Evolutionary conservation across 2,113 vertebrate genomes (phyloP).

Genomic region (Ameiurus melas): DNA sequence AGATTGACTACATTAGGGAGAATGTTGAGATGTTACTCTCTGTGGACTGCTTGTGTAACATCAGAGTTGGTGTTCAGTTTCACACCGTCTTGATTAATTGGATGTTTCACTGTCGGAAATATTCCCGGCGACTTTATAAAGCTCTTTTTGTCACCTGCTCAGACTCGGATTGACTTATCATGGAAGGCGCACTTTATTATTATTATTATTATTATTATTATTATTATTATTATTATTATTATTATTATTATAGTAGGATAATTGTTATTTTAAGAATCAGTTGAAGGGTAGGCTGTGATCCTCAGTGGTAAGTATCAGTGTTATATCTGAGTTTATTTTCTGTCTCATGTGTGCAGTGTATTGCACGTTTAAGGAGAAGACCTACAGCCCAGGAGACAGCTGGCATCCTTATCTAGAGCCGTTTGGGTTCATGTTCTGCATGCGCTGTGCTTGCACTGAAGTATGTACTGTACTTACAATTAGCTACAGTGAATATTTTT

Average conservation of each 20-base stretch:
- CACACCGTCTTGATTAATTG: neutral
- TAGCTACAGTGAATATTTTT: neutral
- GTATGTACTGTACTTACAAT: slow-evolving; percentile 64
- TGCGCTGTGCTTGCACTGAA: slow-evolving; percentile 88
- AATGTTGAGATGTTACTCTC: slow-evolving; percentile 27
- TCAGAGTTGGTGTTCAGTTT: neutral
- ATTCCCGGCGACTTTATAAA: neutral
- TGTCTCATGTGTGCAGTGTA: slow-evolving; percentile 64
- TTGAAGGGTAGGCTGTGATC: neutral
- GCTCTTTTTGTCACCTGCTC: slow-evolving; percentile 4
- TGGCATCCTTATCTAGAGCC: slow-evolving; percentile 96
- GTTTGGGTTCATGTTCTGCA: slow-evolving; percentile 88
- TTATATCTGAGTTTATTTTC: neutral
- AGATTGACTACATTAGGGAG: slow-evolving; percentile 6
- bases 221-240: no score
- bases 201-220: no score
- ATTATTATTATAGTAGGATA: neutral
- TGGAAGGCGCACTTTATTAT: neutral
- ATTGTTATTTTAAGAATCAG: neutral
- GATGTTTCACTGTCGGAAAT: neutral
- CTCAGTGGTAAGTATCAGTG: neutral
- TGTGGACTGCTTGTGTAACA: slow-evolving; percentile 1
- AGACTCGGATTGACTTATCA: neutral
- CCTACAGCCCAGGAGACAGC: slow-evolving; percentile 85
- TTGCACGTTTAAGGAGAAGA: slow-evolving; percentile 90